Conservation (phyloP, 1,140 invertebrate genomes). For the Dendroctonus ponderosae region DNA sequence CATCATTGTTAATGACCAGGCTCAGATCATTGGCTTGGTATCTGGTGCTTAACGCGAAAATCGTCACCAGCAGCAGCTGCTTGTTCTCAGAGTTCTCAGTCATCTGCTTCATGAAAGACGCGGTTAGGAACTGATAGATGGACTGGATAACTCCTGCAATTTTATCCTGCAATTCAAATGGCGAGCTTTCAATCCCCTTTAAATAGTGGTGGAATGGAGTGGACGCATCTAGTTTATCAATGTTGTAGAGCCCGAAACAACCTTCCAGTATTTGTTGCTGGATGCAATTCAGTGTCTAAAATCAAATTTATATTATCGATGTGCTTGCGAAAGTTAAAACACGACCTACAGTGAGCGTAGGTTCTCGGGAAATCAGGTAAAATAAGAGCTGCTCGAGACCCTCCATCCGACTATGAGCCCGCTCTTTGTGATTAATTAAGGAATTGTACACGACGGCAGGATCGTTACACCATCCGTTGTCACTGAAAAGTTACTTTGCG, state of each 20-base stretch:
- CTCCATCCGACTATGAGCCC: slow-evolving; percentile 55
- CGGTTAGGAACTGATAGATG: slow-evolving; percentile 50
- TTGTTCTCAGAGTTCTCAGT: slow-evolving; percentile 40
- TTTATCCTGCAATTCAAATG: slow-evolving; percentile 48
- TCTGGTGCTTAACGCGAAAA: slow-evolving; percentile 60
- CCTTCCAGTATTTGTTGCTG: slow-evolving; percentile 61
- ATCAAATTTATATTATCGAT: neutral
- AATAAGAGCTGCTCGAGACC: slow-evolving; percentile 43
- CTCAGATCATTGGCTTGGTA: slow-evolving; percentile 61
- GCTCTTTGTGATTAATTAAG: slow-evolving; percentile 52
- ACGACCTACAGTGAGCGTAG: slow-evolving; percentile 28
- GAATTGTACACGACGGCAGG: slow-evolving; percentile 42
- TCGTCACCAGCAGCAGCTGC: slow-evolving; percentile 51
- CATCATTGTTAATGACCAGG: slow-evolving; percentile 58
- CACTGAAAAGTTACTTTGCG: slow-evolving; percentile 10
- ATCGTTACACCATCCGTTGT: slow-evolving; percentile 44
- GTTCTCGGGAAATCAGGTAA: slow-evolving; percentile 27
- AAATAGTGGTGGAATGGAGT: slow-evolving; percentile 55
- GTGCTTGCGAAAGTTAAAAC: neutral
- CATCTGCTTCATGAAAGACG: slow-evolving; percentile 43
- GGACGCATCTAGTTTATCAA: slow-evolving; percentile 45
- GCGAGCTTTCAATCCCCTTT: slow-evolving; percentile 53
- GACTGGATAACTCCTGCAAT: slow-evolving; percentile 53
- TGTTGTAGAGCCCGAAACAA: slow-evolving; percentile 58
- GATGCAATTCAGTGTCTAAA: slow-evolving; percentile 46